Conservation (phyloP, 2,888 invertebrate species). For the Eustalomyia histrio region DNA sequence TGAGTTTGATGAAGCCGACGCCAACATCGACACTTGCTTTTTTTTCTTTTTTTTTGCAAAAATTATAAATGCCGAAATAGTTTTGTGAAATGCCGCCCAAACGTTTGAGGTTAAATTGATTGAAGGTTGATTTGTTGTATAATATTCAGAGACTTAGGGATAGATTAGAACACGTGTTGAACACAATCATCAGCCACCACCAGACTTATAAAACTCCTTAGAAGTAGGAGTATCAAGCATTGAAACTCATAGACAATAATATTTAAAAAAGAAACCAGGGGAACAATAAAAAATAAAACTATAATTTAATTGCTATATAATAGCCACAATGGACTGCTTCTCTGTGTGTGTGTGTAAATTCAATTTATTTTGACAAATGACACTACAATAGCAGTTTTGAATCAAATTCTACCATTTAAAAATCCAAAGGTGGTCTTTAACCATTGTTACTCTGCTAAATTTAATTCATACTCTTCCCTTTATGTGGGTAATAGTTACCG, state of each 20-base stretch:
- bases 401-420: background rate
- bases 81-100: conserved; percentile 17
- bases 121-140: conserved; percentile 74
- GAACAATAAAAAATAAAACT: conserved; percentile 12
- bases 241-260: conserved; percentile 57
- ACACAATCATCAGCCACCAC: conserved; percentile 70
- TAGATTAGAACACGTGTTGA: conserved; percentile 78
- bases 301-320: conserved; percentile 57
- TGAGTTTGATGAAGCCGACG: conserved; percentile 76
- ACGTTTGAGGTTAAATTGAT: conserved; percentile 71
- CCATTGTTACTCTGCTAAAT: conserved; percentile 33
- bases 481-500: conserved; percentile 37
- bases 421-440: conserved; percentile 53
- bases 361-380: conserved; percentile 78
- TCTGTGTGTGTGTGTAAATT: conserved; percentile 11
- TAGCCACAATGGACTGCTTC: background rate
- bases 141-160: conserved; percentile 59
- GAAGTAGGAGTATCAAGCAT: conserved; percentile 49
- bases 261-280: conserved; percentile 9
- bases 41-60: background rate
- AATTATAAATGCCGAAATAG: conserved; percentile 16
- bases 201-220: conserved; percentile 27
- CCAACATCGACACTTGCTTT: conserved; percentile 12
- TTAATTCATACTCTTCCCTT: conserved; percentile 29
- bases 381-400: conserved; percentile 72